Conservation (phyloP, 2,113 vertebrate species). For the Lepisosteus oculatus region DNA sequence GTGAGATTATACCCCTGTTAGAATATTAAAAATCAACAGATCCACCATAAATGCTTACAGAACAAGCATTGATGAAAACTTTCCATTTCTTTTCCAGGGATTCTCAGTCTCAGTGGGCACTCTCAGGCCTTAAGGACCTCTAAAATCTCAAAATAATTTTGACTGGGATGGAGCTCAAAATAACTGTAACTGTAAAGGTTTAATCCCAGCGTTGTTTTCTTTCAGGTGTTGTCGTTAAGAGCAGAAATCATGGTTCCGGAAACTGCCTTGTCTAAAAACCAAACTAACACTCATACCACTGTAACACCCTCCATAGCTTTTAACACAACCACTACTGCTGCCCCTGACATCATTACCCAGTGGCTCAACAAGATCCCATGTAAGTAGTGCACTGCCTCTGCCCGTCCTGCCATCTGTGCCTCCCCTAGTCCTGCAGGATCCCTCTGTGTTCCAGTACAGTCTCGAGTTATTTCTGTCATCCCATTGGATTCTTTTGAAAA, state of each 20-base stretch:
- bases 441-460: neutral
- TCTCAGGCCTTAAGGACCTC: no score
- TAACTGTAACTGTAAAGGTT: no score
- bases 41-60: no score
- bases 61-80: no score
- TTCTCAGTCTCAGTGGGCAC: no score
- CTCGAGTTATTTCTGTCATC: neutral
- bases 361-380: constrained; percentile 64
- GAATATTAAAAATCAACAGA: no score
- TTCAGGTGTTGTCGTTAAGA: constrained; percentile 8
- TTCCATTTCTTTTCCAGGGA: no score
- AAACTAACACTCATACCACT: neutral
- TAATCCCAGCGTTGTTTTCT: neutral
- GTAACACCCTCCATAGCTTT: neutral
- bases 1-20: no score
- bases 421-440: neutral
- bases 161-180: no score
- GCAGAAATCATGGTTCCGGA: constrained; percentile 21
- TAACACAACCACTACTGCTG: constrained; percentile 14
- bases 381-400: constrained; percentile 54
- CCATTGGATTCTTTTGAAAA: neutral
- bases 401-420: neutral
- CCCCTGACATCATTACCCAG: constrained; percentile 26
- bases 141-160: no score
- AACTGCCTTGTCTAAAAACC: constrained; percentile 12